Evolutionary conservation across 2,888 invertebrate species (phyloP).

Genomic region (Hydriomena furcata): DNA sequence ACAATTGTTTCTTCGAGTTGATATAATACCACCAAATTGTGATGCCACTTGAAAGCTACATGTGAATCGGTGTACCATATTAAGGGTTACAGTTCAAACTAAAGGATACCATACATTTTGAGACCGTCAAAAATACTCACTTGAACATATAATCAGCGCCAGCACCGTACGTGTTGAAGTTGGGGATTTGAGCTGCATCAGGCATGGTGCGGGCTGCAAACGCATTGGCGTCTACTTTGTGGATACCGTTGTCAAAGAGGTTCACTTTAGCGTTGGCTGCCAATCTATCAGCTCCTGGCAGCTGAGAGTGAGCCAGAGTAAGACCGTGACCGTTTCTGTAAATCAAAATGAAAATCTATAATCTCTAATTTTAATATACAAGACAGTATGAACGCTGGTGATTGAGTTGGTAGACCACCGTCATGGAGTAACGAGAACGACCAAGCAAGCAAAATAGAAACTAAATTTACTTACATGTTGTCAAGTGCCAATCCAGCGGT

Average conservation of each 20-base stretch:
- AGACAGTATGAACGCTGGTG: too few species aligned
- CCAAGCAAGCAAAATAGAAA: neutral
- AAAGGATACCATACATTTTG: too few species aligned
- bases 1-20: too few species aligned
- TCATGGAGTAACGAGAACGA: too few species aligned
- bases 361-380: too few species aligned
- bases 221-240: conserved; percentile 55
- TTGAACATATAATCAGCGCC: conserved; percentile 59
- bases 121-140: conserved; percentile 41
- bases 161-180: conserved; percentile 60
- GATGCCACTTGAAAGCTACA: too few species aligned
- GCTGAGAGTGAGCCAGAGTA: conserved; percentile 43
- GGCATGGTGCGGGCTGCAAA: conserved; percentile 56
- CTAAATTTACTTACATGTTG: conserved; percentile 48
- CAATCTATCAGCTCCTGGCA: conserved; percentile 47
- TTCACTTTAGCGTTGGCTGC: conserved; percentile 50
- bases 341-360: neutral
- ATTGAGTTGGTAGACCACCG: too few species aligned
- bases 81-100: too few species aligned
- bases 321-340: conserved; percentile 54
- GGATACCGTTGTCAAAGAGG: conserved; percentile 46
- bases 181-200: conserved; percentile 46
- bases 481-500: conserved; percentile 52
- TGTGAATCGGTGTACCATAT: too few species aligned
- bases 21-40: too few species aligned